These are phyloP conservation scores for Acanthurus tractus DNA, from an alignment of 2,797 vertebrate species.

Conservation along the genomic window DNA sequence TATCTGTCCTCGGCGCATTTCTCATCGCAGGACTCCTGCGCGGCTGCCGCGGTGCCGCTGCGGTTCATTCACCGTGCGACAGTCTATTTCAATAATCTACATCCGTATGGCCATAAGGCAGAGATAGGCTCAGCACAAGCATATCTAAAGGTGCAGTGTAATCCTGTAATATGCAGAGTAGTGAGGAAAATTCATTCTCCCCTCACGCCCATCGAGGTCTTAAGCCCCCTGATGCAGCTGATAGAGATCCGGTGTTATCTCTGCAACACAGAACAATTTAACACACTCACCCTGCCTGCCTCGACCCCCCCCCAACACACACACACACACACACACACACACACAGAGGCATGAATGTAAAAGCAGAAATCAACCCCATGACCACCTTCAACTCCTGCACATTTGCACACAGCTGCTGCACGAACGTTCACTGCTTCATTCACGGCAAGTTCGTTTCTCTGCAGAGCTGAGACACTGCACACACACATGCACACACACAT, in stretches of 20 bases:
- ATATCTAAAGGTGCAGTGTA: constrained; percentile 86
- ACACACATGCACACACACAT: constrained; percentile 6
- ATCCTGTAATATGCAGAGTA: constrained; percentile 88
- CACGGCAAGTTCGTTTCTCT: background rate
- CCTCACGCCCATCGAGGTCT: constrained; percentile 79
- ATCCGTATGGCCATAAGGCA: constrained; percentile 71
- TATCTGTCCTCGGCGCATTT: constrained; percentile 48
- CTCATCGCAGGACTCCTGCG: constrained; percentile 47
- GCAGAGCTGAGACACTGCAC: background rate
- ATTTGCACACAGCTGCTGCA: constrained; percentile 76
- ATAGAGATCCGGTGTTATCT: constrained; percentile 86
- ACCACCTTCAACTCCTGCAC: constrained; percentile 55
- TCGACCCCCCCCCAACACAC: background rate
- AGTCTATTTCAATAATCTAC: constrained; percentile 75
- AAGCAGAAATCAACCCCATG: constrained; percentile 49
- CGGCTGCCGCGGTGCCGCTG: constrained; percentile 51
- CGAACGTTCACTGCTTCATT: constrained; percentile 6
- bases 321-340: constrained; percentile 14
- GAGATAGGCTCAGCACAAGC: constrained; percentile 73
- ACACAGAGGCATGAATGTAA: constrained; percentile 15
- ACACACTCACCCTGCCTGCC: constrained; percentile 69
- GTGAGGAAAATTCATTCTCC: constrained; percentile 84
- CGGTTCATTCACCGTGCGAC: constrained; percentile 63
- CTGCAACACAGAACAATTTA: constrained; percentile 85
- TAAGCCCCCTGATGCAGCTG: constrained; percentile 84